These are phyloP conservation scores for Malurus leucopterus DNA, from an alignment of 2,797 vertebrate genomes.

Conservation along the genomic window DNA sequence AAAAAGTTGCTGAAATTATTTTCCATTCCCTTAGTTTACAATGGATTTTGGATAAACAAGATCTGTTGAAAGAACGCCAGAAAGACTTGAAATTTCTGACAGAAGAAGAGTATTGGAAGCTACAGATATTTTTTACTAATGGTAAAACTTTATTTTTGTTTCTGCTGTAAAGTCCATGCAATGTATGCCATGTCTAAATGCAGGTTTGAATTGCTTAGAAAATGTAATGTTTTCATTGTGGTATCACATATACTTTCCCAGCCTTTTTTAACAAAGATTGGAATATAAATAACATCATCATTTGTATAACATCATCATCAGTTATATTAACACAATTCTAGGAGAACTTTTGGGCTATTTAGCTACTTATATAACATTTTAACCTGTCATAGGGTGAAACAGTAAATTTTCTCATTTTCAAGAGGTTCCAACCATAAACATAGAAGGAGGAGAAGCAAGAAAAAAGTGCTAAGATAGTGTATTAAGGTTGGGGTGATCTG, in stretches of 20 bases:
- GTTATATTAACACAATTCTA: not conserved
- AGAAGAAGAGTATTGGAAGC: conserved; percentile 98
- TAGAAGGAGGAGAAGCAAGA: not conserved
- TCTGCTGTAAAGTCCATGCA: not conserved
- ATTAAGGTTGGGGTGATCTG: not conserved
- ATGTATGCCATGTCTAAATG: not conserved
- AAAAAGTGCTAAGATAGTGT: not conserved
- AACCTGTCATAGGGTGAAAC: not conserved
- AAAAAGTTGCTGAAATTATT: conserved; percentile 18
- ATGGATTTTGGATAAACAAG: conserved; percentile 99
- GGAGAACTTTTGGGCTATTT: not conserved
- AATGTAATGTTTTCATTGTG: not conserved
- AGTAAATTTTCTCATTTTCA: not conserved
- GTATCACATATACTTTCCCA: not conserved
- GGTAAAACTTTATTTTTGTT: conserved; percentile 73
- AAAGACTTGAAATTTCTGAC: conserved; percentile 96
- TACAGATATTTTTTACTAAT: conserved; percentile 99
- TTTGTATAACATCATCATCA: not conserved
- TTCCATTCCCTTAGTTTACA: conserved; percentile 81
- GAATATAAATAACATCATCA: not conserved
- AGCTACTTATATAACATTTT: not conserved
- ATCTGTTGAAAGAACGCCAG: conserved; percentile 96
- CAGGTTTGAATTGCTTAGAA: not conserved
- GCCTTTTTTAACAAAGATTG: not conserved
- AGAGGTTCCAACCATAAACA: not conserved